phyloP scores from a whole-genome alignment of 2,797 vertebrate genomes.

The Staurois parvus region DNA sequence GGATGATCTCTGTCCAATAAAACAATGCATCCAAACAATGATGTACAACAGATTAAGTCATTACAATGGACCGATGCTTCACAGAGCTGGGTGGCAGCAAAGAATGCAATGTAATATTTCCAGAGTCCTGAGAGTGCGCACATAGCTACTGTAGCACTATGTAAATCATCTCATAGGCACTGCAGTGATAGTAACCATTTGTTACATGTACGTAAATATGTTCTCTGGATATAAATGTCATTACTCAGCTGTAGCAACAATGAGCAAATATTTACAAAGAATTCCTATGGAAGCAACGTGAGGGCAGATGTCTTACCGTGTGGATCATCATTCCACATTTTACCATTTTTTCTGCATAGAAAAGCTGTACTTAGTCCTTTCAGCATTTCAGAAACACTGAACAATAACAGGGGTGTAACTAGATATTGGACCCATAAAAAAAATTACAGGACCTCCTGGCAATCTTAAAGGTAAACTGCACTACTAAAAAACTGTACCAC shows the following conservation, averaged over 20 bases:
- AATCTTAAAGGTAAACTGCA: too few relatives aligned
- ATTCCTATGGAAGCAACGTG: conserved; percentile 33
- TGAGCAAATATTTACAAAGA: conserved; percentile 54
- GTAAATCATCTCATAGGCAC: conserved; percentile 48
- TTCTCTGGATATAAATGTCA: conserved; percentile 43
- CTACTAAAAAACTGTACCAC: too few relatives aligned
- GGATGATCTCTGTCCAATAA: conserved; percentile 36
- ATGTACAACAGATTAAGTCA: conserved; percentile 52
- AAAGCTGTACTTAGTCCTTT: not conserved
- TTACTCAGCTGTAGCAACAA: conserved; percentile 55
- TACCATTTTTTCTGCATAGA: conserved; percentile 1
- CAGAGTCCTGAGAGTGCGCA: conserved; percentile 28
- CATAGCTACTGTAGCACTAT: conserved; percentile 35
- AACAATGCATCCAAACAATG: conserved; percentile 55
- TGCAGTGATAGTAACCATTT: conserved; percentile 43
- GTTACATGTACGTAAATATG: conserved; percentile 45
- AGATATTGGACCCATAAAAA: too few relatives aligned
- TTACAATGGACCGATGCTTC: conserved; percentile 45
- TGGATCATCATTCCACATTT: conserved; percentile 18
- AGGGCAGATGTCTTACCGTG: conserved; percentile 20
- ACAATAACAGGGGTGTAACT: not conserved
- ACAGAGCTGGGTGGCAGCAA: conserved; percentile 51
- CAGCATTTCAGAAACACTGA: too few relatives aligned
- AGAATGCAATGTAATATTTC: conserved; percentile 32
- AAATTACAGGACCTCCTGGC: too few relatives aligned